Percentiles rank a stretch among this genome's conserved stretches.
These are phyloP conservation scores for Carterocephalus palaemon DNA, from an alignment of 2,888 invertebrate species.

Conservation along the genomic window DNA sequence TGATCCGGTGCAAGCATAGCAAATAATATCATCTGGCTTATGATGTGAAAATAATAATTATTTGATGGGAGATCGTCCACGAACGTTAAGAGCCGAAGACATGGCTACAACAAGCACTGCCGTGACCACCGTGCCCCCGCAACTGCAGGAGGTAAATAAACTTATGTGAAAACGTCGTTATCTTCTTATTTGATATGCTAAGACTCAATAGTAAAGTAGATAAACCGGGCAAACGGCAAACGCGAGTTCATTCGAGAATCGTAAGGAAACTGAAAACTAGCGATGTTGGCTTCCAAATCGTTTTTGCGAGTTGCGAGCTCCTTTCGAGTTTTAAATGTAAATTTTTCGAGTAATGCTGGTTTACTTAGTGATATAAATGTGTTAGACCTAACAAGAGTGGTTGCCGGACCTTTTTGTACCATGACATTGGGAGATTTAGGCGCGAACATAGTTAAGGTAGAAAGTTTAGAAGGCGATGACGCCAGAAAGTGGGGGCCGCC, in stretches of 20 bases:
- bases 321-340: constrained; percentile 27
- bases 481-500: constrained; percentile 97
- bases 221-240: constrained; percentile 9
- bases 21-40: constrained; percentile 7
- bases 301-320: constrained; percentile 27
- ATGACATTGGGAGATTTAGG: constrained; percentile 96
- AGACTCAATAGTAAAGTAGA: constrained; percentile 31
- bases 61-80: constrained; percentile 65
- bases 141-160: constrained; percentile 59
- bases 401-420: constrained; percentile 96
- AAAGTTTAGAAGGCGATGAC: constrained; percentile 90
- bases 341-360: constrained; percentile 58
- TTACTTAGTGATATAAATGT: constrained; percentile 85
- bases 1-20: neutral
- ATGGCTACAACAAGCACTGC: constrained; percentile 73
- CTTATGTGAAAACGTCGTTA: constrained; percentile 41
- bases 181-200: constrained; percentile 54
- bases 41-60: constrained; percentile 39
- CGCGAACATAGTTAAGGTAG: constrained; percentile 95
- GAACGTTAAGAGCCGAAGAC: constrained; percentile 46
- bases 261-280: constrained; percentile 35
- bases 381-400: constrained; percentile 89
- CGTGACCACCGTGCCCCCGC: constrained; percentile 60
- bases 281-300: constrained; percentile 34
- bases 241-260: constrained; percentile 34